These are phyloP conservation scores for Noturus placidus DNA, from an alignment of 2,113 vertebrate species.

Conservation along the genomic window DNA sequence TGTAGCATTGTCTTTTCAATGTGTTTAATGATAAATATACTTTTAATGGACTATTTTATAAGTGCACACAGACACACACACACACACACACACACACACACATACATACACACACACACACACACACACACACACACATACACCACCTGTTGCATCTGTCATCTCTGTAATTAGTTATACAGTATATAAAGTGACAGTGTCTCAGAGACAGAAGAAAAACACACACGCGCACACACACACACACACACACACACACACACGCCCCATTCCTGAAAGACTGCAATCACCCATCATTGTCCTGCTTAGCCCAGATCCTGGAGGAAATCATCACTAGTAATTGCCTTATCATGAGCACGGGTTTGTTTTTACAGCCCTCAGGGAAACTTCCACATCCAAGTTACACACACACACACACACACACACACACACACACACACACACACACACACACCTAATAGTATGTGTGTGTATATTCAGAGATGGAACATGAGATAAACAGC, in stretches of 20 bases:
- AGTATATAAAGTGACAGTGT: background rate
- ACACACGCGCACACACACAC: background rate
- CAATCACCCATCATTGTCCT: slow-evolving; percentile 17
- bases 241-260: background rate
- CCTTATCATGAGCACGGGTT: slow-evolving; percentile 18
- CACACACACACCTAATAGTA: slow-evolving; percentile 1
- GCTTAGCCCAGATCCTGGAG: background rate
- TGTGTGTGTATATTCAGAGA: slow-evolving; percentile 12
- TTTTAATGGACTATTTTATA: background rate
- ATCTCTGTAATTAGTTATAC: background rate
- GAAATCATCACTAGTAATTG: slow-evolving; percentile 16
- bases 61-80: too few species aligned
- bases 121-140: too few species aligned
- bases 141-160: slow-evolving; percentile 36
- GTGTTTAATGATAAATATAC: background rate
- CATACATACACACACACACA: background rate
- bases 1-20: background rate
- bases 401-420: background rate
- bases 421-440: background rate
- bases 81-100: background rate
- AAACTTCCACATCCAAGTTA: background rate
- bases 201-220: background rate
- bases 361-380: slow-evolving; percentile 28
- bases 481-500: slow-evolving; percentile 43
- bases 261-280: background rate